phyloP scores from a whole-genome alignment of 2,113 vertebrate genomes.

The Tringa solitaria region DNA sequence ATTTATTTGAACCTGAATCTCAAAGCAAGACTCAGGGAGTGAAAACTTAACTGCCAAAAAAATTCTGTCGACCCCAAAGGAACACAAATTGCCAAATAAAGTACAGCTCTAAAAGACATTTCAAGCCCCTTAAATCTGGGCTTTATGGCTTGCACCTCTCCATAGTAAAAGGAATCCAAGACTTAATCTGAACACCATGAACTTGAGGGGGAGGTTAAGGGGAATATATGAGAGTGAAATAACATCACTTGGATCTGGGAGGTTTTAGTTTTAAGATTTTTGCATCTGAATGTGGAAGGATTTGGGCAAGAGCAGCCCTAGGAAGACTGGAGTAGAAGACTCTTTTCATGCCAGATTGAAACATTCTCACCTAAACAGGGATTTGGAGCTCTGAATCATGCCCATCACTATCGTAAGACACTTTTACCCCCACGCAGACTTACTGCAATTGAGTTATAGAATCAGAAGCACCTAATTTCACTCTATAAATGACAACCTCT shows the following conservation, averaged over 20 bases:
- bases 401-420: not conserved
- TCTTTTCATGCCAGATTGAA: not conserved
- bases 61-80: conserved; percentile 3
- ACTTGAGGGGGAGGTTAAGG: not conserved
- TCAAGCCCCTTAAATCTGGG: not conserved
- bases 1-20: conserved; percentile 35
- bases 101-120: not conserved
- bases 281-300: not conserved
- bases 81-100: conserved; percentile 9
- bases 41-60: conserved; percentile 28
- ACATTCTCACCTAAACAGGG: not conserved
- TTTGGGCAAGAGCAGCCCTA: not conserved
- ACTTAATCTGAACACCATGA: not conserved
- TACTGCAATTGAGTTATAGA: not conserved
- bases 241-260: not conserved
- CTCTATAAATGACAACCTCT: not conserved
- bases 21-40: not conserved
- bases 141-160: not conserved
- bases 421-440: not conserved
- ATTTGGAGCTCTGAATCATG: not conserved
- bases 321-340: not conserved
- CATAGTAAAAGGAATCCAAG: not conserved
- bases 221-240: not conserved
- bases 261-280: not conserved
- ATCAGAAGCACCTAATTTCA: not conserved